Conservation (phyloP, 2,888 invertebrate genomes). For the Charanyca ferruginea region DNA sequence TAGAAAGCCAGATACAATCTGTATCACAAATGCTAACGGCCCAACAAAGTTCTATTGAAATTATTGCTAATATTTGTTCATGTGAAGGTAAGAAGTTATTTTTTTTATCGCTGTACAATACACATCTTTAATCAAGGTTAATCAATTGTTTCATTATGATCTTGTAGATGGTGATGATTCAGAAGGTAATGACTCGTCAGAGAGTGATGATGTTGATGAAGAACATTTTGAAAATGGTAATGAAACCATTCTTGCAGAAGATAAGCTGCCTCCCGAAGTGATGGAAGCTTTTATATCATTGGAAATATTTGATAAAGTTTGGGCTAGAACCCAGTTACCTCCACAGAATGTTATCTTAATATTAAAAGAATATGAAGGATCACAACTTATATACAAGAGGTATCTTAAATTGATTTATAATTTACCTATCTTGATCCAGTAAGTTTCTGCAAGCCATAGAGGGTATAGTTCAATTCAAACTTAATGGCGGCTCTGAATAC, state of each 20-base stretch:
- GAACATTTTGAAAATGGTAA: slow-evolving; percentile 85
- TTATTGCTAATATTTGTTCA: slow-evolving; percentile 93
- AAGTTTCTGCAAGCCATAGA: slow-evolving; percentile 1
- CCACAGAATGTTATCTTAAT: slow-evolving; percentile 90
- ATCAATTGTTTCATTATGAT: neutral
- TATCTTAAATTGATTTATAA: slow-evolving; percentile 62
- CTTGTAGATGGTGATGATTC: slow-evolving; percentile 77
- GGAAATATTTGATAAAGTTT: slow-evolving; percentile 92
- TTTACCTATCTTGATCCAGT: neutral
- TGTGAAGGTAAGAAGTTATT: slow-evolving; percentile 89
- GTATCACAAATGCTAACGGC: slow-evolving; percentile 92
- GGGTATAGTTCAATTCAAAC: too few relatives aligned
- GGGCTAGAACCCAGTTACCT: slow-evolving; percentile 88
- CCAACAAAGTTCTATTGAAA: slow-evolving; percentile 93
- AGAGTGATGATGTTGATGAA: slow-evolving; percentile 83
- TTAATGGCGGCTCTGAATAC: too few relatives aligned
- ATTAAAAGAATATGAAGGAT: slow-evolving; percentile 88
- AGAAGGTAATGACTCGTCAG: slow-evolving; percentile 79
- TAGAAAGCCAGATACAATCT: slow-evolving; percentile 88
- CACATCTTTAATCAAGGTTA: too few relatives aligned
- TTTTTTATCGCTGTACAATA: neutral
- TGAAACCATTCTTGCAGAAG: slow-evolving; percentile 80
- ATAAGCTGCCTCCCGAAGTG: slow-evolving; percentile 90
- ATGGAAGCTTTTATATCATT: slow-evolving; percentile 91
- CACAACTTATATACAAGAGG: slow-evolving; percentile 88